Conservation (phyloP, 1,140 invertebrate species). For the Drosophila punjabiensis region DNA sequence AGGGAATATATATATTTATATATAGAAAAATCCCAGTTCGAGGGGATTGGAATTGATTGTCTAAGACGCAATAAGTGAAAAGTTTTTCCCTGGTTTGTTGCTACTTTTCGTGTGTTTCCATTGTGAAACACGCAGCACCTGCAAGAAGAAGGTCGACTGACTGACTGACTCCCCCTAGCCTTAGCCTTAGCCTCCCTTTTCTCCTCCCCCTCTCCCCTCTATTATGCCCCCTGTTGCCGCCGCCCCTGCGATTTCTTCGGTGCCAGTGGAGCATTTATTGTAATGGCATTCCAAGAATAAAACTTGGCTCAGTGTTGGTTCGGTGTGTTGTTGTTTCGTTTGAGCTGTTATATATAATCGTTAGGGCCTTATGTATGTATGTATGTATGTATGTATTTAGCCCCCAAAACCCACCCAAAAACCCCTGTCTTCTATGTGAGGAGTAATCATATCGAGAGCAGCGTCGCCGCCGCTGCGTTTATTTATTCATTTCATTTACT, state of each 20-base stretch:
- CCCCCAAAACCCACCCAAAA: slow-evolving; percentile 25
- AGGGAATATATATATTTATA: slow-evolving; percentile 26
- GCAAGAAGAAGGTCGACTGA: slow-evolving; percentile 37
- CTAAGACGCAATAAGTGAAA: slow-evolving; percentile 55
- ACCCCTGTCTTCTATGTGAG: slow-evolving; percentile 10
- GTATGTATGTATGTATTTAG: background rate
- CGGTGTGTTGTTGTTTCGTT: slow-evolving; percentile 25
- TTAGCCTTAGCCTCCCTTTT: slow-evolving; percentile 1
- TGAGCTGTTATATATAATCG: slow-evolving; percentile 66
- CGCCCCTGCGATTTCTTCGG: slow-evolving; percentile 20
- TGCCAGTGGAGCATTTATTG: slow-evolving; percentile 49
- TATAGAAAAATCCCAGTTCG: slow-evolving; percentile 18
- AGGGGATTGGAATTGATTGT: slow-evolving; percentile 28
- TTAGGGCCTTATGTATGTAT: slow-evolving; percentile 56
- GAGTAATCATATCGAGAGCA: slow-evolving; percentile 43
- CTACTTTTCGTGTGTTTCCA: slow-evolving; percentile 18
- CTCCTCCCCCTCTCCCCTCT: background rate
- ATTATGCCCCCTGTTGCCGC: slow-evolving; percentile 1
- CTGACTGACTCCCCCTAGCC: slow-evolving; percentile 1
- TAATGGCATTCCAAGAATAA: slow-evolving; percentile 70
- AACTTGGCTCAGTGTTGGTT: slow-evolving; percentile 29
- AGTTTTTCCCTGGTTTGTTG: slow-evolving; percentile 26
- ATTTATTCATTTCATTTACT: slow-evolving; percentile 44
- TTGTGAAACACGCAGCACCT: slow-evolving; percentile 46
- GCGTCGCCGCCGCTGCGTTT: slow-evolving; percentile 21